Base-by-base conservation (phyloP, 2,888 invertebrate species). In the Congeria kusceri region DNA sequence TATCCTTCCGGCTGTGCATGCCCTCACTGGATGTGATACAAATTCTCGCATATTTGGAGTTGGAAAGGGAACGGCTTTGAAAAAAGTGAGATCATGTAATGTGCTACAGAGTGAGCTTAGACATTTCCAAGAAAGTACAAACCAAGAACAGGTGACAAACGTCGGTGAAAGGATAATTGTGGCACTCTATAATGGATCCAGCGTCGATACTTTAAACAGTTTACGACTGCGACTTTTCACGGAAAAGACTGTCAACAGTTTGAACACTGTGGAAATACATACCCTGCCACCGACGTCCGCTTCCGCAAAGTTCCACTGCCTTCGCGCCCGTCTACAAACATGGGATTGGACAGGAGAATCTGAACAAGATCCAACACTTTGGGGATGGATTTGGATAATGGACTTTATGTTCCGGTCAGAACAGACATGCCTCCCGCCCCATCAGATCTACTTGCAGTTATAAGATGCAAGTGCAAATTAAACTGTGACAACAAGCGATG, bases 251-350 rank as follows among this genome's bases (percentile, higher is more conserved):
- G 44, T 56, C 9, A 47, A 65, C n/a, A 77, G 73, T 11, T 53
- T 27, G 1, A 84, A 61, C 39, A 47, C n/a, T 71, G 78, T 87
- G 1, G 71, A 87, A 23, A 75, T 82, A 18, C 70, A 85, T 5
- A 66, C 58, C 13, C 49, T 87, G 9, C 88, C 87, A 23, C 87
- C 88, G 44, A 87, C 88, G 25, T 57, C 83, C 53, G 75, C 72
- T 62, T 77, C 88, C 32, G 80, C 85, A 7, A 67, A 62, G 23
- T 80, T 71, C 32, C 87, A 89, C 65, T 67, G 70, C 62, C 18
- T 77, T 9, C 44, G 86, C 39, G 83, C 78, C 9, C 86, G 82
- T 69, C 57, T 58, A 29, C 88, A 87, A 74, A 74, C 84, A 5
- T 83, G n/a, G n/a, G n/a, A n/a, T n/a, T 85, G 58, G 18, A 29